phyloP scores from a whole-genome alignment of 1,140 invertebrate genomes.

The Cryptotermes secundus region DNA sequence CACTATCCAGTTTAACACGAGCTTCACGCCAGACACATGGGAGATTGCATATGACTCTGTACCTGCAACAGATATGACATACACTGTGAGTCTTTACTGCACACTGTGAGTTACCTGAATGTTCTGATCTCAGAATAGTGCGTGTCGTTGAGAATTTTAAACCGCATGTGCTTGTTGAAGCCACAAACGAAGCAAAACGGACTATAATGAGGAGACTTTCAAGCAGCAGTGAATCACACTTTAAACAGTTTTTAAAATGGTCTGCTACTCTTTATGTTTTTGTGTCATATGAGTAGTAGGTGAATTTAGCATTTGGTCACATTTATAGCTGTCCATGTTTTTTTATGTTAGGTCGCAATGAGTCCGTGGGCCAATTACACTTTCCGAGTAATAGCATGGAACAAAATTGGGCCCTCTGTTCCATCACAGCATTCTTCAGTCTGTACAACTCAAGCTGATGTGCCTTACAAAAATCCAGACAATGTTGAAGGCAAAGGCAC shows the following conservation, averaged over 20 bases:
- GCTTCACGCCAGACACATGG: conserved; percentile 92
- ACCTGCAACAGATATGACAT: conserved; percentile 76
- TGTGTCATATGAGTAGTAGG: no score
- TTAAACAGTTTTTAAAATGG: no score
- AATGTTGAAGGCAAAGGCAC: conserved; percentile 90
- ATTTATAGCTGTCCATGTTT: background rate
- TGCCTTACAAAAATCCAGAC: conserved; percentile 92
- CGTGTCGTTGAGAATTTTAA: no score
- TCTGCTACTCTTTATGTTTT: no score
- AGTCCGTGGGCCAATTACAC: conserved; percentile 96
- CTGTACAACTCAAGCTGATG: conserved; percentile 84
- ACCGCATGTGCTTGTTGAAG: no score
- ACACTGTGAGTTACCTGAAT: no score
- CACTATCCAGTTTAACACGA: conserved; percentile 92
- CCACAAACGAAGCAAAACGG: no score
- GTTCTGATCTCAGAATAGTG: no score
- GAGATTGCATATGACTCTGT: conserved; percentile 71
- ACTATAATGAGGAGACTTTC: no score
- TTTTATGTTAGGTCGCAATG: conserved; percentile 60
- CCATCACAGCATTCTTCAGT: conserved; percentile 76
- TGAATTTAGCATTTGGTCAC: no score
- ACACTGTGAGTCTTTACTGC: conserved; percentile 50
- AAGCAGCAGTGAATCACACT: no score
- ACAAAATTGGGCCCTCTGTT: conserved; percentile 87
- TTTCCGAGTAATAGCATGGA: conserved; percentile 89